Percentiles rank a stretch among this genome's conserved stretches.
phyloP scores from a whole-genome alignment of 1,140 invertebrate species.

The Cyphomyrmex costatus region DNA sequence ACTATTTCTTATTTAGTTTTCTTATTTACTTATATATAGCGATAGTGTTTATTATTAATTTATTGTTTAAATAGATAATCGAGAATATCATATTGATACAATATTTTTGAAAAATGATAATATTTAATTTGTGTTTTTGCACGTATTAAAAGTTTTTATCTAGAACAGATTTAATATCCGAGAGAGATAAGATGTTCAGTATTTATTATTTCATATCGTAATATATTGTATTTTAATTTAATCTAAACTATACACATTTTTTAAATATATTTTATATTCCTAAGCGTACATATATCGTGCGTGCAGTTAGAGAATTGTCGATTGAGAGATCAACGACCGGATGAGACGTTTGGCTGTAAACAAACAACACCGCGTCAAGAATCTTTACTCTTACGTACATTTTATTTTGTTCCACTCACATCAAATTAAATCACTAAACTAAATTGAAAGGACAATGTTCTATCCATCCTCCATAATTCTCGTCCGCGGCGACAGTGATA shows the following conservation, averaged over 20 bases:
- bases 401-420: constrained; percentile 21
- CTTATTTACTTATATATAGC: no score
- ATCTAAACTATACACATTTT: background rate
- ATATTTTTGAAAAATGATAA: constrained; percentile 9
- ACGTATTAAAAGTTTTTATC: constrained; percentile 18
- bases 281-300: background rate
- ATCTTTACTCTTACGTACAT: constrained; percentile 23
- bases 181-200: background rate
- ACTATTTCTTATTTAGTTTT: no score
- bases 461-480: background rate
- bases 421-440: background rate
- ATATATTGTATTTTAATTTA: constrained; percentile 6
- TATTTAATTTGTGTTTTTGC: background rate
- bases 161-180: background rate
- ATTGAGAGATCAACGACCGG: constrained; percentile 39
- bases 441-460: background rate
- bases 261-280: no score
- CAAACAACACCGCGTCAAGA: constrained; percentile 39
- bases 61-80: background rate
- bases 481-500: background rate
- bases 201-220: background rate
- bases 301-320: constrained; percentile 13
- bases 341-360: constrained; percentile 19
- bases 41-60: no score
- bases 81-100: background rate